These are phyloP conservation scores for Apostichopus leukothele DNA, from an alignment of 53 echinoderm and acorn worm genomes.

Conservation along the genomic window DNA sequence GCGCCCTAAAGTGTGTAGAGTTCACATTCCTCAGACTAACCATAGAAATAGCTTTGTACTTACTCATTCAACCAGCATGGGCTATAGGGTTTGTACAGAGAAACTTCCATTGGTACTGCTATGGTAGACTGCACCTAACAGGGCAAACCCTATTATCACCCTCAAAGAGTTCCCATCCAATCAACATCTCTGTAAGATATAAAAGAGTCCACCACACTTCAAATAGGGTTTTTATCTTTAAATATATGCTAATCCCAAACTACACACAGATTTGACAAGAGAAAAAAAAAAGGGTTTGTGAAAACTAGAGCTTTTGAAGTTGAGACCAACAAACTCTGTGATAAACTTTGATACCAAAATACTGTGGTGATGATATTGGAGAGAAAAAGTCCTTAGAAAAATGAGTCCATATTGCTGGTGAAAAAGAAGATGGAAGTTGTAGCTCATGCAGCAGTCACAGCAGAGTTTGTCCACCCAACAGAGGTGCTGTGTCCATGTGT, in stretches of 20 bases:
- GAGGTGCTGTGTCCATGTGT: neutral
- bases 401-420: neutral
- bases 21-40: constrained; percentile 39
- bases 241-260: neutral
- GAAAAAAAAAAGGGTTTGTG: neutral
- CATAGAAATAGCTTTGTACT: constrained; percentile 38
- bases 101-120: constrained; percentile 1
- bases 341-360: neutral
- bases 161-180: constrained; percentile 11
- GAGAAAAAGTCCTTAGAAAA: neutral
- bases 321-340: neutral
- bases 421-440: neutral
- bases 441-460: neutral
- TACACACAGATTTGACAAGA: neutral
- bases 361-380: neutral
- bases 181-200: neutral
- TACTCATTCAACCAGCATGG: constrained; percentile 32
- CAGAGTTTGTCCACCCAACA: neutral
- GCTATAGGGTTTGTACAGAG: constrained; percentile 11
- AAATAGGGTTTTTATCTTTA: constrained; percentile 33
- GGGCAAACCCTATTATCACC: constrained; percentile 24
- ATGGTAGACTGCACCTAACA: constrained; percentile 9
- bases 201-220: constrained; percentile 16
- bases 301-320: no score
- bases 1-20: constrained; percentile 27